phyloP scores from a whole-genome alignment of 2,797 vertebrate genomes.

The Catamblyrhynchus diadema region DNA sequence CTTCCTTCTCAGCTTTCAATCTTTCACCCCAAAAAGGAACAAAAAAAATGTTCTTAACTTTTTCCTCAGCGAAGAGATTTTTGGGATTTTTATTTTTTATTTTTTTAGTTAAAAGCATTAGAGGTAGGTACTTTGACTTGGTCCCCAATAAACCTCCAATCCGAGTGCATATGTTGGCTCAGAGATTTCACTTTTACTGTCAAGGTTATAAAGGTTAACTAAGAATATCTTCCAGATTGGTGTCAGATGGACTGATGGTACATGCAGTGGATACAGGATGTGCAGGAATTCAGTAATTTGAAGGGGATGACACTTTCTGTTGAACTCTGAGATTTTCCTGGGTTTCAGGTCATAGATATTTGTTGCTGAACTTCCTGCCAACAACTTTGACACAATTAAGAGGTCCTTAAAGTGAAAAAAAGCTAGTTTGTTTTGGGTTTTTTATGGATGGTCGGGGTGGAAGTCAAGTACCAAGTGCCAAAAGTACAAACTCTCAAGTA shows the following conservation, averaged over 20 bases:
- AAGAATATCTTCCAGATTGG: background rate
- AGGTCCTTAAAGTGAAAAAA: background rate
- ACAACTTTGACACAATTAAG: background rate
- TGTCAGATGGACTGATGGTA: background rate
- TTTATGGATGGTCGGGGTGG: rapidly evolving
- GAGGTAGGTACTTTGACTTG: background rate
- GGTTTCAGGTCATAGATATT: background rate
- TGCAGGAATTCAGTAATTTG: background rate
- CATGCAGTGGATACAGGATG: background rate
- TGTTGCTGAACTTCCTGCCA: background rate
- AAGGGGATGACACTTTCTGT: background rate
- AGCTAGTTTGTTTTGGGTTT: background rate
- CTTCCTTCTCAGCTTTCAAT: background rate
- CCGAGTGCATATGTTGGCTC: background rate
- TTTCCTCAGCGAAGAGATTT: too few species aligned
- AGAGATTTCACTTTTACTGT: background rate
- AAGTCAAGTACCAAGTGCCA: background rate
- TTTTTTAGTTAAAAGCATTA: background rate
- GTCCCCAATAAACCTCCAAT: background rate
- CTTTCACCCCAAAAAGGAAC: background rate
- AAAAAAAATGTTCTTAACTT: background rate
- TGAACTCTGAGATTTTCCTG: background rate
- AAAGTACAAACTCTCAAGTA: background rate
- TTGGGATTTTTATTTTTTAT: too few species aligned
- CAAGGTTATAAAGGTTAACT: background rate